Conservation (phyloP, 2,113 vertebrate genomes). For the Panthera uncia region DNA sequence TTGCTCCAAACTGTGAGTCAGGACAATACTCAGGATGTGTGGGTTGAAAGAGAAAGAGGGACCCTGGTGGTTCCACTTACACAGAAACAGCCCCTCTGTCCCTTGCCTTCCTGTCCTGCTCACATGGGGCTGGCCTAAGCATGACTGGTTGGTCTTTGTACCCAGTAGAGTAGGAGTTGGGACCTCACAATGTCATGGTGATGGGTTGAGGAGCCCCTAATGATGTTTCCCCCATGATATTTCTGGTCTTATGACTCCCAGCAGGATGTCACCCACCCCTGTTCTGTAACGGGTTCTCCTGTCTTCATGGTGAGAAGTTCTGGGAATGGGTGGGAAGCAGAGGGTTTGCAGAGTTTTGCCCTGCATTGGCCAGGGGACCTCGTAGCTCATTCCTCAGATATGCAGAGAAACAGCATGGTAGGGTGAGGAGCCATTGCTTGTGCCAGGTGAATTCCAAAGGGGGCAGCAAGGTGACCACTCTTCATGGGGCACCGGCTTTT, state of each 20-base stretch:
- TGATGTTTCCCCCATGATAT: accelerated
- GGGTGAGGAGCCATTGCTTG: not conserved
- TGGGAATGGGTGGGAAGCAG: not conserved
- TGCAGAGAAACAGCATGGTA: not conserved
- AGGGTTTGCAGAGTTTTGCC: not conserved
- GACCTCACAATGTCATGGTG: too few species aligned
- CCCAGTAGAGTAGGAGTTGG: not conserved
- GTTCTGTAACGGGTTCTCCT: not conserved
- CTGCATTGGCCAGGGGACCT: not conserved
- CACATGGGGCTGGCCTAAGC: not conserved
- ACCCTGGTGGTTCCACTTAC: not conserved
- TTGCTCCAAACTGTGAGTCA: not conserved
- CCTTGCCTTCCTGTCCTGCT: not conserved
- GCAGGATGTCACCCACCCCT: not conserved
- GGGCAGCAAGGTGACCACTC: not conserved
- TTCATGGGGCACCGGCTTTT: not conserved
- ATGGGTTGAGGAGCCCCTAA: too few species aligned
- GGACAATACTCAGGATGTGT: not conserved
- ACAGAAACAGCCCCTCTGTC: not conserved
- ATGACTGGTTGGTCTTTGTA: not conserved
- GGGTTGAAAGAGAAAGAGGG: not conserved
- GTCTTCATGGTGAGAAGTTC: not conserved
- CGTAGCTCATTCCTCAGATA: not conserved
- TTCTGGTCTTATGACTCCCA: not conserved
- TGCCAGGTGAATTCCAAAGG: not conserved